Percentiles rank a stretch among this genome's conserved stretches.
Conservation (phyloP, 2,888 invertebrate species). For the Temnothorax rugatulus region DNA sequence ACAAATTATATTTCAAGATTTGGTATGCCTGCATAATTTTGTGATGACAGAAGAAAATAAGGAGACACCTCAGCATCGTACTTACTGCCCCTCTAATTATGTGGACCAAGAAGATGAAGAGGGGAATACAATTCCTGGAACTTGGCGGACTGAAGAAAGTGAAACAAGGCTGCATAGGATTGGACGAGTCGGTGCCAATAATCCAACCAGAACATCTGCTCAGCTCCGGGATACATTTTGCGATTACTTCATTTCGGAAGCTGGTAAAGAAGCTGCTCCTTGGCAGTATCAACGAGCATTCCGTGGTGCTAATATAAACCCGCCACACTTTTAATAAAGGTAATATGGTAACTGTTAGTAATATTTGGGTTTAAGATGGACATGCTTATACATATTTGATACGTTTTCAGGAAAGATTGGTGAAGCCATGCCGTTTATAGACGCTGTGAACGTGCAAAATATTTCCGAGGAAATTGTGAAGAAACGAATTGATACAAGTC, state of each 20-base stretch:
- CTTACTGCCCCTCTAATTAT: not conserved
- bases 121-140: not conserved
- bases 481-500: slow-evolving; percentile 97
- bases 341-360: slow-evolving; percentile 31
- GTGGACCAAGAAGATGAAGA: not conserved
- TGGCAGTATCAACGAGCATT: not conserved
- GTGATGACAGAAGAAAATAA: not conserved
- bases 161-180: not conserved
- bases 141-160: not conserved
- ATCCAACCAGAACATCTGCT: not conserved
- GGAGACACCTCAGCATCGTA: not conserved
- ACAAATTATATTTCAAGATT: not conserved
- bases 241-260: not conserved
- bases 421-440: slow-evolving; percentile 99
- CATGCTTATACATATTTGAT: not conserved
- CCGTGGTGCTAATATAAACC: not conserved
- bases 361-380: not conserved
- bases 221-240: not conserved
- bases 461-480: slow-evolving; percentile 97
- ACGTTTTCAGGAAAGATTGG: slow-evolving; percentile 98
- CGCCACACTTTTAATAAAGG: slow-evolving; percentile 71
- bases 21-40: not conserved
- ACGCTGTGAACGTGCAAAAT: slow-evolving; percentile 99
- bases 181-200: not conserved
- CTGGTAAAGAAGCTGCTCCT: not conserved